Evolutionary conservation across 2,113 vertebrate genomes (phyloP), one percentile per base, ranked within the genome.

Genomic region (Paralichthys olivaceus): DNA sequence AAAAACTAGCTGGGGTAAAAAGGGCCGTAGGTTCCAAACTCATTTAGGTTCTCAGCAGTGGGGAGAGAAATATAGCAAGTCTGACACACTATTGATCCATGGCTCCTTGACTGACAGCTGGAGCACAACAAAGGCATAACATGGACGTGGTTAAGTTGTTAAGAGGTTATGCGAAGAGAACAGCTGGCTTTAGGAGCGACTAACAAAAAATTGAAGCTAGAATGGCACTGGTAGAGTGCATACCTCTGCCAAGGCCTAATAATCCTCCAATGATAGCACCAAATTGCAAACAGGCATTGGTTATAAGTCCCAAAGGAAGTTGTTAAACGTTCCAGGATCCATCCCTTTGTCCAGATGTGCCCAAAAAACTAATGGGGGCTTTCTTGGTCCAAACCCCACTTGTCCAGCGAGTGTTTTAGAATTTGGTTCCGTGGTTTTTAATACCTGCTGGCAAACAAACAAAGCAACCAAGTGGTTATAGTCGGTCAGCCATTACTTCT

Each of bases 61-160:
- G 22, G 19, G 49, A 83, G 74, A 77, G 83, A 77, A 68, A 69
- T 61, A 82, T 82, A 80, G 83, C 76, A n/a, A 67, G 77, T 75
- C 69, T 91, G 89, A 90, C 90, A 88, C 70, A 76, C 73, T 93
- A 95, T 94, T 80, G 90, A 94, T 95, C 70, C 25, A 12, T 3
- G 47, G 61, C 65, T 57, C 64, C 65, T 40, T 74, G 60, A 91
- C 71, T 89, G 91, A 86, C 79, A 90, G 72, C 58, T 67, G 32
- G 61, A 74, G 72, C 77, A 72, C 91, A 88, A 90, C 85, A 79
- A 76, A 85, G 64, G 26, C 77, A 80, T 58, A 32, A 81, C 56
- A 56, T 29, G 76, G 69, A 75, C 49, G 54, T 63, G 75, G 74
- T 43, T 1, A 69, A 62, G 60, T 51, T 47, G 64, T 59, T 80